Base-by-base conservation (phyloP, 2,888 invertebrate species). In the Rhaphigaster nebulosa region DNA sequence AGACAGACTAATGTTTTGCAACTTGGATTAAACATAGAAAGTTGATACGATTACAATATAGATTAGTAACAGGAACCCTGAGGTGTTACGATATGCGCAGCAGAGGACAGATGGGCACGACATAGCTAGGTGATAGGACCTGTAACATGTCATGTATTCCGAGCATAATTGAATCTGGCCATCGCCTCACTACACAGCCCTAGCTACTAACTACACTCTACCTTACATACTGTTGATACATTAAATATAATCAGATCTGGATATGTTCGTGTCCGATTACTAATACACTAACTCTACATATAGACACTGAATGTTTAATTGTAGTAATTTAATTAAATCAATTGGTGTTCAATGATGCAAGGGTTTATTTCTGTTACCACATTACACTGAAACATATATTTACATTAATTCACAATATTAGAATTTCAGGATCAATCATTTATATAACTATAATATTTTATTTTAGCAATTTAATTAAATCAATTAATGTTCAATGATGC, bases 141-240 rank as follows among this genome's bases (percentile, higher is more conserved):
- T 76, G 70, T 76, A 76, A 34, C 70, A 34, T 76, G 70, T 38
- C 70, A 76, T 76, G 70, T 76, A 38, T 38, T 76, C 70, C 34
- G 34, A 8, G 38, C 70, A 23, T 38, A 76, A 76, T 76, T 76
- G 70, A 76, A 76, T 76, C 38, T 38, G 70, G 38, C 70, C 70
- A 20, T 76, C 20, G 20, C 1, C 38, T 38, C 38, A 38, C 34
- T 8, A 38, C 70, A 34, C 70, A 2, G 29, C 5, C 5, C 29
- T 56, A 10, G n/a, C 60, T 60, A 3, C 60, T 60, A 65, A 65
- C 38, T 20, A 76, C 34, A 76, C 34, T 38, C 20, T 1, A 6
- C 18, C 15, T 20, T 29, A 76, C 70, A 76, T 26, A 38, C 34
- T 15, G 15, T 20, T 23, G 20, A 76, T 76, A 20, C 34, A 76